Conservation (phyloP, 2,797 vertebrate species). For the Diplodus puntazzo region DNA sequence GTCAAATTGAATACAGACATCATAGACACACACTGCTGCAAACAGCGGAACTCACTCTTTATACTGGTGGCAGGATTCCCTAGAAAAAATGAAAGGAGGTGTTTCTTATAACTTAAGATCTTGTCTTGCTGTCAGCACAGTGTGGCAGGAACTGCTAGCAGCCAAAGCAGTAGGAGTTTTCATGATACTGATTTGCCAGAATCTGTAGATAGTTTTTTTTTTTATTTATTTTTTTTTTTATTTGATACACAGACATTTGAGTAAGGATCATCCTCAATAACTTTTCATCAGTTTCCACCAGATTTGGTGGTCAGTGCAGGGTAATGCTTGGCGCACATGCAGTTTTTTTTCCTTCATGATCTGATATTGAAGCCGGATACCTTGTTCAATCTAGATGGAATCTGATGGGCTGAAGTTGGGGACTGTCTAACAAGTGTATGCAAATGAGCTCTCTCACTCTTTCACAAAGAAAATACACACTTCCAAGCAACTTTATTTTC, state of each 20-base stretch:
- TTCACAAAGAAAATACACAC: background rate
- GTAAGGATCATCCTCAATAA: background rate
- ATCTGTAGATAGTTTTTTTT: background rate
- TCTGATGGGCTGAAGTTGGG: background rate
- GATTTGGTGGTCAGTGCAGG: background rate
- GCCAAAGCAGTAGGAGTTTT: background rate
- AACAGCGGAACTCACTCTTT: background rate
- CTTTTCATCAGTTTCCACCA: conserved; percentile 8
- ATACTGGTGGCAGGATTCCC: background rate
- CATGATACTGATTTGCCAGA: background rate
- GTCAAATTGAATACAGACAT: background rate
- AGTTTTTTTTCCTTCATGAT: conserved; percentile 3
- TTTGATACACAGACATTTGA: background rate
- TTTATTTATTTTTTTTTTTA: too few relatives aligned
- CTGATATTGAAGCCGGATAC: background rate
- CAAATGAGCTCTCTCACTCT: background rate
- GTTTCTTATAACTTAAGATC: background rate
- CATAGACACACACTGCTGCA: background rate
- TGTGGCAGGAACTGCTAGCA: background rate
- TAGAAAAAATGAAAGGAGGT: background rate
- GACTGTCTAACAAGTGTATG: background rate
- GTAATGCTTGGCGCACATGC: background rate
- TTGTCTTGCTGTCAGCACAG: background rate
- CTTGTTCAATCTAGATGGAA: background rate
- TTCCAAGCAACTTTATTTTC: background rate